Base-by-base conservation (phyloP, 2,797 vertebrate species). In the Neoniphon sammara region DNA sequence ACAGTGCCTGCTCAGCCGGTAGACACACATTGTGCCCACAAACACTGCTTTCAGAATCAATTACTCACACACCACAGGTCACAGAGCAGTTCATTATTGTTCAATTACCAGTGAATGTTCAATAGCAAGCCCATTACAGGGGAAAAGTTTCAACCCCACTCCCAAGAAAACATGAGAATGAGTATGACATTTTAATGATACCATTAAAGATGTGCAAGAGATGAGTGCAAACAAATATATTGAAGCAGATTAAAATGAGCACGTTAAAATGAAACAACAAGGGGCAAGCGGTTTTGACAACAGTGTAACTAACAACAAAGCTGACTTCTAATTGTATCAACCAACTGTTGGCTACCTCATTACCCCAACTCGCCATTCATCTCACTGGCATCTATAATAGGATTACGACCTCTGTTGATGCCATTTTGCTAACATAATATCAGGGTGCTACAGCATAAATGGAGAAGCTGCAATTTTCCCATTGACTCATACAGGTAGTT, bases 31-130 rank as follows among this genome's bases (percentile, higher is more conserved):
- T 50, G 77, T 72, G 85, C 74, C 76, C 78, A 77, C 89, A 91
- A 92, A 90, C 76, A 83, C 65, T 53, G 76, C 89, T 80, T 83
- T 91, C 87, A 87, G 68, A 92, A 92, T 91, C 87, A 91, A 92
- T 93, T 90, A 86, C 89, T 87, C 85, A 89, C 85, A 91, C 87
- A 84, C 86, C 88, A 87, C 82, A 91, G 88, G 91, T 91, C 90
- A 91, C 85, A 87, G 63, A 90, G 85, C 88, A 91, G 89, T 91
- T 92, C 81, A 92, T 92, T 91, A 91, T 81, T 85, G 87, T 92
- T 92, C 89, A 91, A 90, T 91, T 91, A 91, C 86, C 87, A 77
- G 82, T 55, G 82, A 89, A 86, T 86, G 88, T 87, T 91, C 85
- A 85, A 92, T 87, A 85, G 73, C 11, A 25, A 89, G 85, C 80